Base-by-base conservation (phyloP, 1,140 invertebrate species). In the Lepidotrigona ventralis region DNA sequence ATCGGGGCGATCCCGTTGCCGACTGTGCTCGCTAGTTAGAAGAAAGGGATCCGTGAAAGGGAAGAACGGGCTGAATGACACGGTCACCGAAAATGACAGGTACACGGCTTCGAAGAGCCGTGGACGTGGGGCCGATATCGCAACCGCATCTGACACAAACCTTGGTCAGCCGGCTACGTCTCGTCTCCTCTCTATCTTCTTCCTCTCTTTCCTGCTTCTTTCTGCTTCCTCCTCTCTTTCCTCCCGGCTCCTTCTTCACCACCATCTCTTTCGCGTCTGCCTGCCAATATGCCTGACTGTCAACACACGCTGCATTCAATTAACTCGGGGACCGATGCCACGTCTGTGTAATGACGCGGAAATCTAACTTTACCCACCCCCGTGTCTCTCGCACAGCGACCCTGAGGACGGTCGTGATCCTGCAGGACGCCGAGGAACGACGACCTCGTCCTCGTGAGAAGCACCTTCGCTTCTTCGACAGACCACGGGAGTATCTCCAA, bases 261-360 rank as follows among this genome's bases (percentile, higher is more conserved):
- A 54, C 64, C 33, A 51, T 53, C 76, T 68, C 54, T 79, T 70
- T 77, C 87, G 84, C 90, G 88, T 93, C 87, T 85, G 88, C 91
- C 93, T 94, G 93, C 93, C 93, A 93, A 94, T 93, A 93, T 92
- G 89, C 91, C 91, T 90, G 87, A 89, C 93, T 94, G 93, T 94
- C 93, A 94, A 94, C 93, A 94, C 93, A 94, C 93, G 91, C 92
- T 93, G 91, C 91, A 93, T 94, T 94, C 93, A 93, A 94, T 94
- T 94, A 94, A 91, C 86, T 91, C 90, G 87, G 72, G 75, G 81
- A 85, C 90, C 89, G 89, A 88, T 88, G 90, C 87, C 90, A 85
- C 86, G 89, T 70, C 88, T 88, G 90, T 91, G 90, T 94, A 94
- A 94, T 94, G 93, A 93, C 90, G 92, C 92, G 92, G 91, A 93